Evolutionary conservation across 53 echinoderm and acorn worm species (phyloP).

Genomic region (Antedon mediterranea): DNA sequence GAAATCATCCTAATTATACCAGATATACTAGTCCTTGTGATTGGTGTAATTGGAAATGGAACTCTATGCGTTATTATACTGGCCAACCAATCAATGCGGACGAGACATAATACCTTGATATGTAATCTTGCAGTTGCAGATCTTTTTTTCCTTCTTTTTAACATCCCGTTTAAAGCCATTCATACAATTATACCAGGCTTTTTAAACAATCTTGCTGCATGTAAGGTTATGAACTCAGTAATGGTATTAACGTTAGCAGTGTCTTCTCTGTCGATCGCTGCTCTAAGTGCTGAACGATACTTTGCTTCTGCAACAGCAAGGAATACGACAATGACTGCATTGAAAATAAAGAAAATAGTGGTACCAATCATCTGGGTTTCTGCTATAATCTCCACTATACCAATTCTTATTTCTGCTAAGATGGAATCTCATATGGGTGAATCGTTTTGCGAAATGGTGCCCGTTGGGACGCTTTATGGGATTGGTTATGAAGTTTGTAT

Average conservation of each 20-base stretch:
- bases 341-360: neutral
- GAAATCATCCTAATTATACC: neutral
- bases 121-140: neutral
- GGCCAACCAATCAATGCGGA: neutral
- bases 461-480: neutral
- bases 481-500: neutral
- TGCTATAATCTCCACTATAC: neutral
- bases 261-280: neutral
- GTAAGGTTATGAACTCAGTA: neutral
- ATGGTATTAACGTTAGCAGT: neutral
- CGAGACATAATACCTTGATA: neutral
- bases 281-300: neutral
- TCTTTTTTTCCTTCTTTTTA: neutral
- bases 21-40: neutral
- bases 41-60: neutral
- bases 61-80: neutral
- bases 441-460: neutral
- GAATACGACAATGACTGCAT: neutral
- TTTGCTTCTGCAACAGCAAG: neutral
- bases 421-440: neutral
- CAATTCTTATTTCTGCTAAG: neutral
- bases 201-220: neutral
- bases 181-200: neutral
- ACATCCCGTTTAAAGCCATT: neutral
- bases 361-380: neutral